Evolutionary conservation across 2,797 vertebrate species (phyloP), one percentile per base, ranked within the genome.

Genomic region (Leptodactylus fallax): DNA sequence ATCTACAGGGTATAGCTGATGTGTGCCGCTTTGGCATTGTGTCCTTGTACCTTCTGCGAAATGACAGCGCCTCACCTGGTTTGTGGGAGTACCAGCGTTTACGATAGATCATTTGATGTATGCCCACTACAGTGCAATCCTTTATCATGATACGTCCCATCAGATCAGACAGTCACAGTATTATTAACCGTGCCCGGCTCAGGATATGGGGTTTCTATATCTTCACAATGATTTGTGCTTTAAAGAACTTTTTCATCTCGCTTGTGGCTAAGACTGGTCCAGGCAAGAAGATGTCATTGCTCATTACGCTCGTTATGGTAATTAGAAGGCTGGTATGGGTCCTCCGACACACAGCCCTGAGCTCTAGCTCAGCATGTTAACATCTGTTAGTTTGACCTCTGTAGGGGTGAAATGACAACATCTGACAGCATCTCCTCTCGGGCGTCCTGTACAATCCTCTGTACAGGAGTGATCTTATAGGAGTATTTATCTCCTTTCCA

Each of bases 321-420:
- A 88, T 77, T 88, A 77, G 83, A 47, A 76, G 56, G 58, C 69
- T 47, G 49, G 79, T 77, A 53, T 63, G 17, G 58, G 36, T 69
- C 27, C 58, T 51, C 36, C 10, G 56, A 49, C 67, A 23, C 27
- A 49, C 10, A 61, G 79, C 83, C 69, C 78, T 53, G 36, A 80
- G 82, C 77, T 80, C n/a, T 72, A 71, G 65, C 81, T 88, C 67
- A 16, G 83, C 83, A 74, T 88, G 78, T 60, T 81, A 85, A 56
- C 83, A 88, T 85, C 55, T 88, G 87, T 81, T 88, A 45, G 45
- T 53, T 85, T 85, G 87, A 84, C 87, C 87, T 88, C 74, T 69
- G 78, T 71, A 88, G 83, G 56, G 82, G 51, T 16, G 78, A 23
- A 81, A 81, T 81, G 69, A 85, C 23, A 55, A 65, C 71, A 83